These are phyloP conservation scores for Xestobium rufovillosum DNA, from an alignment of 2,888 invertebrate genomes.

Conservation along the genomic window DNA sequence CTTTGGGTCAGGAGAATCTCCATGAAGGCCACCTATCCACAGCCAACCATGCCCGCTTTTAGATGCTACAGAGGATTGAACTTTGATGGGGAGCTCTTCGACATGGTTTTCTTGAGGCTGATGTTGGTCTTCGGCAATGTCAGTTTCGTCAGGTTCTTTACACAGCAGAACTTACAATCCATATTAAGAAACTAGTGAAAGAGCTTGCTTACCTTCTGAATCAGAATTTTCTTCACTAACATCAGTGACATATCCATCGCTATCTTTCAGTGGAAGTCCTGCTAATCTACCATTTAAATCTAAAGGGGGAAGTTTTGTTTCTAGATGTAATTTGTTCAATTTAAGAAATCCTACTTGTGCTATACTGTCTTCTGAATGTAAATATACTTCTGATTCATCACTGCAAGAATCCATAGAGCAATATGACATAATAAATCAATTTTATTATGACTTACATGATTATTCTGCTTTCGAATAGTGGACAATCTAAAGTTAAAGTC, in stretches of 20 bases:
- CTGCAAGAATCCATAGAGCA: slow-evolving; percentile 45
- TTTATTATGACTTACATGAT: slow-evolving; percentile 64
- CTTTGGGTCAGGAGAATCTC: slow-evolving; percentile 56
- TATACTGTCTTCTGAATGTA: slow-evolving; percentile 86
- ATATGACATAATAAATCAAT: background rate
- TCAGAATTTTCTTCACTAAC: slow-evolving; percentile 36
- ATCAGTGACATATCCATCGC: slow-evolving; percentile 40
- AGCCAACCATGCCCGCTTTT: slow-evolving; percentile 64
- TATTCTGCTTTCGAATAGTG: slow-evolving; percentile 84
- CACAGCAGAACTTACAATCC: too few relatives aligned
- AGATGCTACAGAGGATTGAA: slow-evolving; percentile 10
- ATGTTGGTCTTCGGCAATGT: slow-evolving; percentile 4
- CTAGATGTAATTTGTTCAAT: slow-evolving; percentile 74
- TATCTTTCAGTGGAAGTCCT: slow-evolving; percentile 38
- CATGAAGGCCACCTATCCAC: slow-evolving; percentile 75
- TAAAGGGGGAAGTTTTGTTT: slow-evolving; percentile 51
- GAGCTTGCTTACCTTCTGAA: background rate
- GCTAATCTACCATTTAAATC: slow-evolving; percentile 34
- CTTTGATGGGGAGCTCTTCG: background rate
- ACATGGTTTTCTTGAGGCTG: background rate
- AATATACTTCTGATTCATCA: slow-evolving; percentile 77
- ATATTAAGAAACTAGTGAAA: too few relatives aligned
- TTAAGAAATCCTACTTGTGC: slow-evolving; percentile 93
- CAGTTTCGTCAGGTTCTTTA: slow-evolving; percentile 1
- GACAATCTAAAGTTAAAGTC: slow-evolving; percentile 95